Evolutionary conservation across 2,888 invertebrate species (phyloP), one percentile per base, ranked within the genome.

Genomic region (Pandemis heparana): DNA sequence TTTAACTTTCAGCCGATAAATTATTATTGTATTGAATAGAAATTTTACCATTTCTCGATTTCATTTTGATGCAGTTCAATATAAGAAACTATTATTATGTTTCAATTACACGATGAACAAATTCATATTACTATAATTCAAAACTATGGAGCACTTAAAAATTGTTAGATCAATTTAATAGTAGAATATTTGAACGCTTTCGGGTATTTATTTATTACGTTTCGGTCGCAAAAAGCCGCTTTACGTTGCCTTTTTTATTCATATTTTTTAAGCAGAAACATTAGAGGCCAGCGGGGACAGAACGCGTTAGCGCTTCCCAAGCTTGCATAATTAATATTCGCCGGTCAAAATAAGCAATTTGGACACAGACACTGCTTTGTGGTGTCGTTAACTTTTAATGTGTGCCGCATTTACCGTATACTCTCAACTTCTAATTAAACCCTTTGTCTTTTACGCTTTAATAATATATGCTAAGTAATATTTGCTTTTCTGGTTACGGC

Each of bases 271-370:
- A 85, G 81, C 82, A 80, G 79, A 80, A 80, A 79, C 78, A 78
- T 79, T 80, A 76, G 81, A 82, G 84, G 85, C 85, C 84, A 84
- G 82, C 82, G 84, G 77, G 81, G 83, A 83, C 86, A 82, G 82
- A 78, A 78, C 79, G 79, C 80, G 77, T 79, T 78, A 79, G 79
- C 77, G 78, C 79, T 75, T 75, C 78, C 77, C 81, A 81, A 85
- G 91, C 90, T 90, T 92, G 90, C 91, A 92, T 92, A 92, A 92
- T 92, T 90, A 92, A 92, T 83, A 82, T 80, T 80, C 78, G 78
- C 79, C 84, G 89, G 89, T 88, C 89, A 88, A 92, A 92, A 91
- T 90, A 92, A 92, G 92, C 91, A 90, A 92, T 92, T 91, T 91
- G 87, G 87, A 86, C 91, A 87, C 89, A 84, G 87, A 86, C 88